Conservation (phyloP, 2,888 invertebrate species). For the Neria commutata region DNA sequence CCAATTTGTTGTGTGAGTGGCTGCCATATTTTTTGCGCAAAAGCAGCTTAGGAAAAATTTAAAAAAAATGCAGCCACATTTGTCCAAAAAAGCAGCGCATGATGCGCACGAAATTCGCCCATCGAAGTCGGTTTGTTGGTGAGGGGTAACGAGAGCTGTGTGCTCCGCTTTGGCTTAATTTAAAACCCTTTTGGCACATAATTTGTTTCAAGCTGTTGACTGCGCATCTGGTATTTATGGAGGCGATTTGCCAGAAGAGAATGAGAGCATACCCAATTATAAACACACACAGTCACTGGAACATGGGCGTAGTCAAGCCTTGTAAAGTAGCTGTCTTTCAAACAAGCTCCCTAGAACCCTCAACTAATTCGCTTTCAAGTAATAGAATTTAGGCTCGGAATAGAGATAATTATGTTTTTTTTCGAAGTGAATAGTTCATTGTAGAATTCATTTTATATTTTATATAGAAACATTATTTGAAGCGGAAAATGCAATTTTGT, state of each 20-base stretch:
- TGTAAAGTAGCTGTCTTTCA: no score
- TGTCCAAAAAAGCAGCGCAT: neutral
- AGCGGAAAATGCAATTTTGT: no score
- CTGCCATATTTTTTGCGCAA: neutral
- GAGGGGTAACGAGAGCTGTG: neutral
- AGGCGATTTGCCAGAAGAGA: neutral
- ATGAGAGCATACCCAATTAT: no score
- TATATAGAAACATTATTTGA: no score
- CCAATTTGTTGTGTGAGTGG: neutral
- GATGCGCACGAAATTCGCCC: neutral
- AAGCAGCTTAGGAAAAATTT: neutral
- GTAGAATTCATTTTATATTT: no score
- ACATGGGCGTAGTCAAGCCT: no score
- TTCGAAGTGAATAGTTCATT: no score
- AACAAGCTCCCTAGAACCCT: no score
- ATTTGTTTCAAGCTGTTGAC: constrained; percentile 6
- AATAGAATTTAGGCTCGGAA: no score
- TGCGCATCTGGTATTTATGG: neutral
- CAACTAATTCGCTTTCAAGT: no score
- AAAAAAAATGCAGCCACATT: neutral
- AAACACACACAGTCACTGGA: neutral
- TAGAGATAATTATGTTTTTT: no score
- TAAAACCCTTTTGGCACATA: neutral
- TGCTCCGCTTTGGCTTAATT: neutral
- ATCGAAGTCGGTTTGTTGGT: neutral